phyloP scores from a whole-genome alignment of 2,888 invertebrate species.

The Muscina levida region DNA sequence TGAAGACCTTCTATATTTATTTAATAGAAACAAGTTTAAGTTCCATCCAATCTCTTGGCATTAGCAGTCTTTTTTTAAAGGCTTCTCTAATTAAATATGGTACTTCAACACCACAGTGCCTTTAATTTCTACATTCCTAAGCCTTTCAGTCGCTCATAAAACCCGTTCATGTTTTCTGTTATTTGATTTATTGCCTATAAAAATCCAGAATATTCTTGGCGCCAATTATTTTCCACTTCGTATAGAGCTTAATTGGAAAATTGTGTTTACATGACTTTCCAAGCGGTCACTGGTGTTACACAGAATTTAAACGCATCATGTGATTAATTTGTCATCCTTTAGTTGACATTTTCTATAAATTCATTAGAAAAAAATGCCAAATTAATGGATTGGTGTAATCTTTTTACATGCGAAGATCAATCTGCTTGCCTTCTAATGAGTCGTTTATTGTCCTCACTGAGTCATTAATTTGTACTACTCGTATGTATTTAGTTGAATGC shows the following conservation, averaged over 20 bases:
- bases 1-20: too few species aligned
- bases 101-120: too few species aligned
- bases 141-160: conserved; percentile 23
- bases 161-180: conserved; percentile 24
- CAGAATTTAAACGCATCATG: neutral
- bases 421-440: too few species aligned
- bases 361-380: neutral
- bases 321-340: conserved; percentile 9
- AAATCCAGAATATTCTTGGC: neutral
- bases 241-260: conserved; percentile 34
- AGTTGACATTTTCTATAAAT: neutral
- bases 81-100: too few species aligned
- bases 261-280: conserved; percentile 6
- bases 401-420: too few species aligned
- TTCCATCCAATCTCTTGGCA: too few species aligned
- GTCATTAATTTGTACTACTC: conserved; percentile 26
- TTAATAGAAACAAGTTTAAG: too few species aligned
- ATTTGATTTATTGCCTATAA: conserved; percentile 29
- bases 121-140: neutral
- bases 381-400: conserved; percentile 1
- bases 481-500: too few species aligned
- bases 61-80: too few species aligned
- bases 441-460: neutral
- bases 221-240: neutral
- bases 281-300: neutral